Conservation (phyloP, 2,888 invertebrate species). For the Trachelus tabidus region DNA sequence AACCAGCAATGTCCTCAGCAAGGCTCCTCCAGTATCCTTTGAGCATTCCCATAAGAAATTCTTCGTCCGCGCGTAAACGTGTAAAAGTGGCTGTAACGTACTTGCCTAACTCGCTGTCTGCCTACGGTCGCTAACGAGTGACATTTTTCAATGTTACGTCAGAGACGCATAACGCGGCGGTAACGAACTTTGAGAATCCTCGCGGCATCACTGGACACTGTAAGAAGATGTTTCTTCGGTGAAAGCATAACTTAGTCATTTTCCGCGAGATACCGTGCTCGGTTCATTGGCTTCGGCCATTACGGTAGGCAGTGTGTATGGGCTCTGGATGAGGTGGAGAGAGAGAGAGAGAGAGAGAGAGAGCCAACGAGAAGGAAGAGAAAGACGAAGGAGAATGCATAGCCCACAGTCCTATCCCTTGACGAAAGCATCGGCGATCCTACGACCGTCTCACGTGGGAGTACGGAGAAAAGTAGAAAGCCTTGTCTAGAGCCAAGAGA, state of each 20-base stretch:
- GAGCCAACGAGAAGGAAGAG: constrained; percentile 1
- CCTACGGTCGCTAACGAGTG: not conserved
- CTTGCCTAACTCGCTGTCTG: not conserved
- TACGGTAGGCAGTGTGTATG: not conserved
- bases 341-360: constrained; percentile 12
- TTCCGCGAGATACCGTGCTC: not conserved
- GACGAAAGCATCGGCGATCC: not conserved
- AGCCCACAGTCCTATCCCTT: not conserved
- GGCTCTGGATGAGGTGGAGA: constrained; percentile 8
- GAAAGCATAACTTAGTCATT: not conserved
- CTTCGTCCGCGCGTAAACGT: not conserved
- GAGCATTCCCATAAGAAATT: not conserved
- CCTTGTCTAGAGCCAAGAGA: not conserved
- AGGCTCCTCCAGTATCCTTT: not conserved
- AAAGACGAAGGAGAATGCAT: constrained; percentile 26
- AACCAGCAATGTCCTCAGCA: not conserved
- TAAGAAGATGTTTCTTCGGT: not conserved
- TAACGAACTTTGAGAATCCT: not conserved
- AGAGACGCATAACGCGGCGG: not conserved
- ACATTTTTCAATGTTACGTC: not conserved
- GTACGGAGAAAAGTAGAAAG: not conserved
- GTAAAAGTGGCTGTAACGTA: not conserved
- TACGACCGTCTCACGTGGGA: not conserved
- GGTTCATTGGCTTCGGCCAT: not conserved
- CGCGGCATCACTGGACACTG: not conserved